These are phyloP conservation scores for Morpho helenor DNA, from an alignment of 2,888 invertebrate species.

Conservation along the genomic window DNA sequence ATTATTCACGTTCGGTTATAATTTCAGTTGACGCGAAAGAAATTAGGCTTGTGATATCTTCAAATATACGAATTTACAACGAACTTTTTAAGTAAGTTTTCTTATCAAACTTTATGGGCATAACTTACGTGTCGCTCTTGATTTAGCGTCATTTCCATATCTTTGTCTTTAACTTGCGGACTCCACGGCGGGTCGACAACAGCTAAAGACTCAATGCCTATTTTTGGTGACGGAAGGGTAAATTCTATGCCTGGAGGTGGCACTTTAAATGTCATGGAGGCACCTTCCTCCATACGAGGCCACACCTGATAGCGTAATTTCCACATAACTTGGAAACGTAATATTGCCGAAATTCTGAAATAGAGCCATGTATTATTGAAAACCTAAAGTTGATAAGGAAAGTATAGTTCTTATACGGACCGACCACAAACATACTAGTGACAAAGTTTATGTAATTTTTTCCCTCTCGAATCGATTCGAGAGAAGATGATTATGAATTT, in stretches of 20 bases:
- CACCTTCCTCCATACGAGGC: conserved; percentile 99
- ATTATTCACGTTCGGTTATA: too few species aligned
- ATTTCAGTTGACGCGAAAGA: too few species aligned
- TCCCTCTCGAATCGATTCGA: too few species aligned
- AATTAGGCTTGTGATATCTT: too few species aligned
- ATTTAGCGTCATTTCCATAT: conserved; percentile 98
- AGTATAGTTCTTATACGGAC: too few species aligned
- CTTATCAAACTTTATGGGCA: too few species aligned
- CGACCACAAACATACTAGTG: too few species aligned
- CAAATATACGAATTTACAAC: too few species aligned
- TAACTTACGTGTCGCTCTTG: conserved; percentile 94
- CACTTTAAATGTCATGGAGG: conserved; percentile 97
- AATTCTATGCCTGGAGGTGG: conserved; percentile 99
- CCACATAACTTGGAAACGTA: conserved; percentile 95
- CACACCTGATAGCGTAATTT: conserved; percentile 98
- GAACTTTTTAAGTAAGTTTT: too few species aligned
- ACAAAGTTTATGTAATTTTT: too few species aligned
- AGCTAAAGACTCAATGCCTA: conserved; percentile 95
- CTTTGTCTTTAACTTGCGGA: conserved; percentile 98
- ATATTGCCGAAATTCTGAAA: conserved; percentile 70
- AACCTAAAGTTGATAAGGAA: too few species aligned
- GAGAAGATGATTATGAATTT: too few species aligned
- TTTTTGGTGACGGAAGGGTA: conserved; percentile 98
- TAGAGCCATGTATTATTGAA: not conserved
- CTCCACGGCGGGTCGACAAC: conserved; percentile 99